These are phyloP conservation scores for Coleophora flavipennella DNA, from an alignment of 2,888 invertebrate species.

Conservation along the genomic window DNA sequence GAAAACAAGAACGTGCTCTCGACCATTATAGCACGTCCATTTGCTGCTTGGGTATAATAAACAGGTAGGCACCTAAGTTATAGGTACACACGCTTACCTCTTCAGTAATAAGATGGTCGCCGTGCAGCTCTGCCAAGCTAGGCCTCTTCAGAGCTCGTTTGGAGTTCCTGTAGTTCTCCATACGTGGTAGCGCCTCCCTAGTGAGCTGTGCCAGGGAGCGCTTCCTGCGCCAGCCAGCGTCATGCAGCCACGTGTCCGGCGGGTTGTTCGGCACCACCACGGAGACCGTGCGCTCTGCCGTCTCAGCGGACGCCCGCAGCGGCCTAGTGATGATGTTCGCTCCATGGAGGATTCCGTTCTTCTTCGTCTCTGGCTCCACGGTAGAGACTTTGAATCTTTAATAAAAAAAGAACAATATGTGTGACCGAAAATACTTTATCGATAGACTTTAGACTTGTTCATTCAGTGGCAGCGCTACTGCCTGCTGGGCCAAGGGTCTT, in stretches of 20 bases:
- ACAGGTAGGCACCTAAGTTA: too few species aligned
- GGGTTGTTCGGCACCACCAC: constrained; percentile 24
- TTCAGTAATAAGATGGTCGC: constrained; percentile 66
- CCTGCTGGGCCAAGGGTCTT: too few species aligned
- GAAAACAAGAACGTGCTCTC: too few species aligned
- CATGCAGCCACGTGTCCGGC: constrained; percentile 59
- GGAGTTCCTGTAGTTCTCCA: constrained; percentile 87
- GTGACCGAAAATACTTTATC: too few species aligned
- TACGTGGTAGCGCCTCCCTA: constrained; percentile 83
- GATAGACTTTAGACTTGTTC: too few species aligned
- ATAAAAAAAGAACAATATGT: too few species aligned
- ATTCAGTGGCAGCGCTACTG: too few species aligned
- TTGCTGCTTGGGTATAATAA: too few species aligned
- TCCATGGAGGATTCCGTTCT: constrained; percentile 62
- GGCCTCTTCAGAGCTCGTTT: constrained; percentile 84
- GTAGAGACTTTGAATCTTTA: constrained; percentile 53
- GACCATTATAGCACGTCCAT: too few species aligned
- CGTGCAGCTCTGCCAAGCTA: constrained; percentile 87
- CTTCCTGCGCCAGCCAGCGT: constrained; percentile 64
- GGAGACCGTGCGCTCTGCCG: constrained; percentile 35
- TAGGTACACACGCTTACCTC: constrained; percentile 32
- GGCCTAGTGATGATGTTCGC: constrained; percentile 59
- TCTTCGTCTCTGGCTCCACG: constrained; percentile 52
- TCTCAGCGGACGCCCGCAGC: constrained; percentile 46
- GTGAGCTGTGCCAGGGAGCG: constrained; percentile 78